Percentiles rank a stretch among this genome's conserved stretches.
These are phyloP conservation scores for Coelinius sp. DNA, from an alignment of 2,888 invertebrate genomes.

Conservation along the genomic window DNA sequence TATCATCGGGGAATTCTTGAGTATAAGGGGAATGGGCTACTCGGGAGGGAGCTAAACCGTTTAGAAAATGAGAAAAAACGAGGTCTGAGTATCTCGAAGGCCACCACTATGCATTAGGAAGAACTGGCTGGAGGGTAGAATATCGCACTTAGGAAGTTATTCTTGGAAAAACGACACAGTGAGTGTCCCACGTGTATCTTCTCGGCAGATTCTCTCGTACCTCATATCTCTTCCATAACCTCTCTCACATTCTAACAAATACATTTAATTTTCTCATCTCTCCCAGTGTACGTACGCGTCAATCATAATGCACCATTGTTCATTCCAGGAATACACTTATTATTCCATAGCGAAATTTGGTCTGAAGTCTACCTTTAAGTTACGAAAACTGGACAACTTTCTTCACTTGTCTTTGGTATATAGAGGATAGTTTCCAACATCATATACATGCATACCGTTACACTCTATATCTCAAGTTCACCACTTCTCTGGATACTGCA, in stretches of 20 bases:
- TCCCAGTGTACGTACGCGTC: neutral
- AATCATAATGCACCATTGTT: conserved; percentile 16
- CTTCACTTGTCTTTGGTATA: conserved; percentile 6
- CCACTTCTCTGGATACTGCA: conserved; percentile 13
- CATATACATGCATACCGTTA: conserved; percentile 16
- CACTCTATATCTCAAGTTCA: conserved; percentile 20
- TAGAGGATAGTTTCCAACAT: conserved; percentile 15
- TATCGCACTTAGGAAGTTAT: conserved; percentile 11
- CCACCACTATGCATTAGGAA: conserved; percentile 42
- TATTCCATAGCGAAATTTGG: neutral
- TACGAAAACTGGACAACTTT: conserved; percentile 17
- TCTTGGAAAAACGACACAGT: neutral
- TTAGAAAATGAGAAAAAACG: conserved; percentile 47
- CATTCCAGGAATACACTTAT: neutral
- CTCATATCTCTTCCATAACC: conserved; percentile 3
- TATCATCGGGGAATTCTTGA: neutral
- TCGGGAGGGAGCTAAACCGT: neutral
- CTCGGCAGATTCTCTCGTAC: neutral
- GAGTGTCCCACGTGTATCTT: conserved; percentile 1
- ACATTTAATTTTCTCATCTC: neutral
- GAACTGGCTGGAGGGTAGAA: conserved; percentile 17
- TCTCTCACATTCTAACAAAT: neutral
- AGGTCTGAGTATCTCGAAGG: conserved; percentile 42
- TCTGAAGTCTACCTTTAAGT: neutral
- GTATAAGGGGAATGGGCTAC: neutral